These are phyloP conservation scores for Drosophila borealis DNA, from an alignment of 2,888 invertebrate species.

Conservation along the genomic window DNA sequence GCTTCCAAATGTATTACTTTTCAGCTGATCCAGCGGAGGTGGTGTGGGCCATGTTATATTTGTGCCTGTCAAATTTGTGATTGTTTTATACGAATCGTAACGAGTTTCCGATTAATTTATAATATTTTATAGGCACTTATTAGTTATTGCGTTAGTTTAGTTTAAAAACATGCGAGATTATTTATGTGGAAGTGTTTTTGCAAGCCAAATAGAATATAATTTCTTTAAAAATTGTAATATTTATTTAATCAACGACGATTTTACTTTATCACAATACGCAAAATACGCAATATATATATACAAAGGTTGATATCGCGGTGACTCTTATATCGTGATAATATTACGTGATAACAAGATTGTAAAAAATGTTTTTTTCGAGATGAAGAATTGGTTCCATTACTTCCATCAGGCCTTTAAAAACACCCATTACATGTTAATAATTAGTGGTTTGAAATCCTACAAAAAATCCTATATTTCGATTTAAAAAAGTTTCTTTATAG, in stretches of 20 bases:
- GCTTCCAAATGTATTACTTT: conserved; percentile 84
- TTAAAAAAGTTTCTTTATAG: conserved; percentile 8
- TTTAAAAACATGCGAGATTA: conserved; percentile 66
- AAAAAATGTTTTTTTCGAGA: background rate
- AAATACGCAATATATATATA: too few relatives aligned
- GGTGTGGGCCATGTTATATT: conserved; percentile 84
- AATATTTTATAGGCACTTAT: conserved; percentile 48
- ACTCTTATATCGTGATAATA: background rate
- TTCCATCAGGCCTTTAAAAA: conserved; percentile 2
- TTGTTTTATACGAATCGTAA: conserved; percentile 1
- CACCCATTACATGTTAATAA: conserved; percentile 30
- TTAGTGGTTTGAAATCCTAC: conserved; percentile 47
- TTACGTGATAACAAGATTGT: background rate
- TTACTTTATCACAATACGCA: background rate
- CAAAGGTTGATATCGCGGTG: too few relatives aligned
- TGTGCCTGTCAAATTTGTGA: conserved; percentile 73
- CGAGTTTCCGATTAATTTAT: conserved; percentile 40
- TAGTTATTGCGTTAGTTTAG: conserved; percentile 51
- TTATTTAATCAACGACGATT: background rate
- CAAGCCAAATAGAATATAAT: conserved; percentile 14
- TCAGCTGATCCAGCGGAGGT: conserved; percentile 83
- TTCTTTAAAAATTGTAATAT: background rate
- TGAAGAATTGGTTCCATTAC: background rate
- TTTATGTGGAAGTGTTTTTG: conserved; percentile 26
- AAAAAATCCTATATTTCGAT: conserved; percentile 46